Evolutionary conservation across 92 coral and sea anemone species (phyloP).

Genomic region (Nematostella vectensis): DNA sequence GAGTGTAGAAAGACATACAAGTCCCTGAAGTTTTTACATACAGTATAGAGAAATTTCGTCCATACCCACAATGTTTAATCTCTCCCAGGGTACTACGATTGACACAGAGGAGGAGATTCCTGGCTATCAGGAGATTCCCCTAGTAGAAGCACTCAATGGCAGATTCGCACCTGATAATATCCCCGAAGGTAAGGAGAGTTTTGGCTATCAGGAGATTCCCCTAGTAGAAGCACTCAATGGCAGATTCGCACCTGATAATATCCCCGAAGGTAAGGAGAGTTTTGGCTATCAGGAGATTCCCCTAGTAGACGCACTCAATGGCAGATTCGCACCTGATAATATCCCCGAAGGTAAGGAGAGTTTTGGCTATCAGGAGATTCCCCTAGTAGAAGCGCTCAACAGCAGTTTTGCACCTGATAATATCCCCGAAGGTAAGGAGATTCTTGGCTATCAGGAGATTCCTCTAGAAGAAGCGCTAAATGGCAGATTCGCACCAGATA

Average conservation of each 20-base stretch:
- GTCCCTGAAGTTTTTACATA: no score
- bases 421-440: constrained; percentile 68
- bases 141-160: constrained; percentile 83
- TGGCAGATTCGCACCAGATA: constrained; percentile 69
- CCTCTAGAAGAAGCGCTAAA: constrained; percentile 78
- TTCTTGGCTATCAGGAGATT: constrained; percentile 75
- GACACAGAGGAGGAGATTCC: constrained; percentile 49
- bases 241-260: constrained; percentile 59
- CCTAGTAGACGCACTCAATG: constrained; percentile 79
- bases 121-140: constrained; percentile 78
- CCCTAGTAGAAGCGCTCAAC: constrained; percentile 79
- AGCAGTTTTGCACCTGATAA: constrained; percentile 68
- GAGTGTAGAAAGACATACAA: no score
- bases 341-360: constrained; percentile 70
- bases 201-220: constrained; percentile 81
- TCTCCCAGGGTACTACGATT: neutral
- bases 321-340: constrained; percentile 63
- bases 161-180: constrained; percentile 62
- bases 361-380: constrained; percentile 78
- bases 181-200: constrained; percentile 68
- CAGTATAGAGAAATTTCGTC: no score
- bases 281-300: constrained; percentile 84
- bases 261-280: constrained; percentile 67
- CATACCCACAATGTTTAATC: no score
- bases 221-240: constrained; percentile 86